Evolutionary conservation across 30 jellyfish, hydroid and myxozoan species (phyloP), one percentile per base, ranked within the genome.

Genomic region (Rhopilema esculentum): DNA sequence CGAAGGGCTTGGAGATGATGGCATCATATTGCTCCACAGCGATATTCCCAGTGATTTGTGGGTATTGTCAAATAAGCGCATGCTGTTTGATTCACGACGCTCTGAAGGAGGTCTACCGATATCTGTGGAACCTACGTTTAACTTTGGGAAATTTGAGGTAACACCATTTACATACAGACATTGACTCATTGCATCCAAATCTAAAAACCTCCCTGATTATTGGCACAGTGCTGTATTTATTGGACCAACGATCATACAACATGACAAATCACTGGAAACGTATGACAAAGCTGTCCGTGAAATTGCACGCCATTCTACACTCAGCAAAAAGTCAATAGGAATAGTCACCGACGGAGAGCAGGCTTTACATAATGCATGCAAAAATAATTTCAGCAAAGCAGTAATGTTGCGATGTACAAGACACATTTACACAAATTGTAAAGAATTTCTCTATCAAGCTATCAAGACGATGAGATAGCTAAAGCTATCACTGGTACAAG

Each of bases 291-390:
- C 69, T 1, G 22, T 57, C 69, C 19, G 69, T 57, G n/a, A n/a
- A n/a, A n/a, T n/a, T n/a, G n/a, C n/a, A n/a, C n/a, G 77, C 21
- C 24, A 9, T 66, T 27, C 24, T 66, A 66, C 24, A 0, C 77
- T 66, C 29, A 18, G 33, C 33, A 19, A 66, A 66, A 23, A 25
- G 33, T 18, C 24, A 66, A 25, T 66, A 1, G 33, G 77, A 27
- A 66, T 66, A 66, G 6, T 66, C 4, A 66, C 77, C 24, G 77
- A 66, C 25, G 77, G 77, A 8, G 77, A 66, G n/a, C n/a, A n/a
- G n/a, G n/a, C n/a, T n/a, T n/a, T n/a, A n/a, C n/a, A n/a, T n/a
- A n/a, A n/a, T n/a, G 77, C 77, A 19, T 66, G 77, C 33, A 66
- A 66, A 25, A 18, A 23, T 18, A 66, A 66, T 27, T 18, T 66